Conservation (phyloP, 2,797 vertebrate species). For the Tadarida brasiliensis region DNA sequence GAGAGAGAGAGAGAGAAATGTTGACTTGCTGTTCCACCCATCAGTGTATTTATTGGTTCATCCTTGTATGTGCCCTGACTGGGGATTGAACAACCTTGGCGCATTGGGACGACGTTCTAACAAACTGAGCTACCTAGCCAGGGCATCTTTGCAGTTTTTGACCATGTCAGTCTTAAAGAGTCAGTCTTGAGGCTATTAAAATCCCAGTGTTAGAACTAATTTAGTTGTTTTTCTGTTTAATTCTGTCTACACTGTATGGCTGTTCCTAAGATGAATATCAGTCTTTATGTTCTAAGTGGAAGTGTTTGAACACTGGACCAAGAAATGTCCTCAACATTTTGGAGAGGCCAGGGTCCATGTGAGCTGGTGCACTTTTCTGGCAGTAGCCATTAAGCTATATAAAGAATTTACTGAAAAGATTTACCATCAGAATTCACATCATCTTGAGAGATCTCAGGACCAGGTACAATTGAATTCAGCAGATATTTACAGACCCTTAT, state of each 20-base stretch:
- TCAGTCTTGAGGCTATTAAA: not conserved
- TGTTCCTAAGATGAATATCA: not conserved
- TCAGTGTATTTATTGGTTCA: no score
- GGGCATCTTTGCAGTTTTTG: not conserved
- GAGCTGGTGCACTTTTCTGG: not conserved
- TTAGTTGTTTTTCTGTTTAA: not conserved
- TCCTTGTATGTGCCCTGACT: no score
- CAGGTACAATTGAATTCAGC: not conserved
- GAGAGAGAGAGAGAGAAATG: no score
- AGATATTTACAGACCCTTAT: not conserved
- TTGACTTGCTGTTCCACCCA: no score
- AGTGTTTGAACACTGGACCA: slow-evolving; percentile 22
- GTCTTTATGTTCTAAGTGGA: slow-evolving; percentile 18
- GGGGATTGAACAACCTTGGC: no score
- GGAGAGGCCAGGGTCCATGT: not conserved
- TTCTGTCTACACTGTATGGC: not conserved
- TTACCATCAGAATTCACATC: not conserved
- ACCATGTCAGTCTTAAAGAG: slow-evolving; percentile 7
- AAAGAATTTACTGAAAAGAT: not conserved
- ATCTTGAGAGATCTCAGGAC: slow-evolving; percentile 3
- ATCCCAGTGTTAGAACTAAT: not conserved
- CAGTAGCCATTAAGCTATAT: not conserved
- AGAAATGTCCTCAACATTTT: slow-evolving; percentile 15
- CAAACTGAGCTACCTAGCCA: no score
- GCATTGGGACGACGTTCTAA: no score